A percentile compares a stretch with the other conserved stretches of the same genome.
These are phyloP conservation scores for Protomyctophum bolini DNA, from an alignment of 2,113 vertebrate species.

Conservation along the genomic window DNA sequence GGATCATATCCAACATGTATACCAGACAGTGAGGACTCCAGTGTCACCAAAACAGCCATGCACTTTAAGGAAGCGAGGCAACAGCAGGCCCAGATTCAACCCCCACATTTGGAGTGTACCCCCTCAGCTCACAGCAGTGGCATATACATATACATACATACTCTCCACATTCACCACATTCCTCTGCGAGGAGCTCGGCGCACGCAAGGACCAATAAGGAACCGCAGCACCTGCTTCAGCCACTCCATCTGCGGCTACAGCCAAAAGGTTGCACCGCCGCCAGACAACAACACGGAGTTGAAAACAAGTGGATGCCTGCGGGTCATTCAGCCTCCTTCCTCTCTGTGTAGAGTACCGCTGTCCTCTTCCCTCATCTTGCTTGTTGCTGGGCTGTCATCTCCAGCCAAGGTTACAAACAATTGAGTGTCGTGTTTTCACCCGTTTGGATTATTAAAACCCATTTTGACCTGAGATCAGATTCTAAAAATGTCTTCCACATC, in stretches of 20 bases:
- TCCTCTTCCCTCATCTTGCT: constrained; percentile 1
- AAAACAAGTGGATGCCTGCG: not conserved
- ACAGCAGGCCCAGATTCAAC: constrained; percentile 12
- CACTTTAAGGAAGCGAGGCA: constrained; percentile 25
- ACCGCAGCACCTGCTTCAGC: constrained; percentile 41
- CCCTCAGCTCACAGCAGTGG: constrained; percentile 31
- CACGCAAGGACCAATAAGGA: constrained; percentile 31
- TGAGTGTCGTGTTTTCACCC: too few relatives aligned
- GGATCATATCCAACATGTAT: too few relatives aligned
- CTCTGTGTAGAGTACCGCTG: not conserved
- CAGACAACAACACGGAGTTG: not conserved
- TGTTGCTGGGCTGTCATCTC: not conserved
- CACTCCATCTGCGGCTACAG: not conserved
- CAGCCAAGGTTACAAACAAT: too few relatives aligned
- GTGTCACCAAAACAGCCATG: constrained; percentile 34
- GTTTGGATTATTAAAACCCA: too few relatives aligned
- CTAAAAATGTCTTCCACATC: too few relatives aligned
- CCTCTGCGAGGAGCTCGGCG: constrained; percentile 21
- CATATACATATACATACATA: too few relatives aligned
- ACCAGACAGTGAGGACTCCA: not conserved
- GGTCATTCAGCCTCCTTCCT: not conserved
- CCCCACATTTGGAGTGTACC: constrained; percentile 26
- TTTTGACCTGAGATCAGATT: too few relatives aligned
- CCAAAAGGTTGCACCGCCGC: constrained; percentile 2
- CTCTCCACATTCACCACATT: constrained; percentile 55